Evolutionary conservation across 1,140 invertebrate genomes (phyloP), one percentile per base, ranked within the genome.

Genomic region (Solenopsis invicta): DNA sequence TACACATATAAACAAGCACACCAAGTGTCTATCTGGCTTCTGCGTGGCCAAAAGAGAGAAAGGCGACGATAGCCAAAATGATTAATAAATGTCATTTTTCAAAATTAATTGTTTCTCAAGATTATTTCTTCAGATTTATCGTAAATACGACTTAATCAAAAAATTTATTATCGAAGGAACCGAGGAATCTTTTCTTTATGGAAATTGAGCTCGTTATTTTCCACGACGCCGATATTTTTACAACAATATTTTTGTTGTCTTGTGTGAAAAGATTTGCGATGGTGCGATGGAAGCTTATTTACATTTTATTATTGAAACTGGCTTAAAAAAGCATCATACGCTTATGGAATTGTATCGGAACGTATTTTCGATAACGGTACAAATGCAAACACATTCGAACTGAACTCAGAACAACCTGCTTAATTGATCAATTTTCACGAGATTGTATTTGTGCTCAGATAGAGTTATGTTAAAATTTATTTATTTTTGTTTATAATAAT

Each of bases 311-410:
- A 84, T 61, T 61, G 69, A 75, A 84, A 74, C 80, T 84, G 54
- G 80, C 56, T 74, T 84, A 84, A 84, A 84, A 84, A 84, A 84
- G 80, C 80, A 75, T 75, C 80, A 75, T 84, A 84, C 41, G 80
- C 69, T 84, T 62, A 84, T 84, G 56, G 45, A 84, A 84, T 75
- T 82, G 80, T 48, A 82, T 71, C 24, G 67, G 29, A 59, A 62
- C 69, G 69, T 84, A 84, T 84, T 84, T 84, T 84, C 69, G 41
- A 62, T 75, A 74, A 74, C 69, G 54, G 18, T 48, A 61, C 80
- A 75, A 75, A 61, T 61, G 29, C 69, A 74, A 84, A 84, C 41
- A 72, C n/a, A 61, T 24, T 50, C 54, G 54, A 13, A 13, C 37
- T 18, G 75, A 41, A 45, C n/a, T 59, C 12, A 50, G 37, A 34